phyloP scores from a whole-genome alignment of 1,140 invertebrate genomes.

The Dreissena rostriformis region DNA sequence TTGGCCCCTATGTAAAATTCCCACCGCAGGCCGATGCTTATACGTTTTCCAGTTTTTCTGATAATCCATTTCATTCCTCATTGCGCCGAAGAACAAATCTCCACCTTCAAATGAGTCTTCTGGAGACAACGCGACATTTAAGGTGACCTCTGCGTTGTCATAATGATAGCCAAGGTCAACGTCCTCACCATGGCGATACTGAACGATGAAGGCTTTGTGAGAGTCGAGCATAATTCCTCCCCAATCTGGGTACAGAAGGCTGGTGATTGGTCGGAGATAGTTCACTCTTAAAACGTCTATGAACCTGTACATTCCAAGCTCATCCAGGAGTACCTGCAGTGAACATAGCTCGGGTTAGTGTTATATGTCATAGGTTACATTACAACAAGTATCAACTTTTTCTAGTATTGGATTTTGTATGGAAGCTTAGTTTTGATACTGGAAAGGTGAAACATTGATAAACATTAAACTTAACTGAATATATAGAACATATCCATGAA shows the following conservation, averaged over 20 bases:
- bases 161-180: slow-evolving; percentile 80
- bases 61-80: slow-evolving; percentile 60
- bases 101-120: slow-evolving; percentile 78
- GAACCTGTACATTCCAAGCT: slow-evolving; percentile 81
- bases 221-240: slow-evolving; percentile 79
- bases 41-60: slow-evolving; percentile 54
- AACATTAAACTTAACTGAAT: not conserved
- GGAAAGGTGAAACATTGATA: not conserved
- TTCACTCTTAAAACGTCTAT: slow-evolving; percentile 74
- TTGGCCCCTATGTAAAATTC: slow-evolving; percentile 80
- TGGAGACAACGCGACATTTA: slow-evolving; percentile 79
- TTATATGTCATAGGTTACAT: no score
- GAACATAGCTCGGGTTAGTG: no score
- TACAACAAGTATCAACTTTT: no score
- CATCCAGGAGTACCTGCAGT: slow-evolving; percentile 80
- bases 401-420: no score
- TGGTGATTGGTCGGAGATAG: slow-evolving; percentile 78
- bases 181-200: slow-evolving; percentile 79
- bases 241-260: slow-evolving; percentile 79
- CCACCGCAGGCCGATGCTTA: slow-evolving; percentile 71
- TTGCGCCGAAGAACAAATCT: slow-evolving; percentile 80
- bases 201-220: slow-evolving; percentile 82
- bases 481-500: no score
- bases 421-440: no score
- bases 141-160: slow-evolving; percentile 82